Conservation (phyloP, 2,797 vertebrate species). For the Coendou prehensilis region DNA sequence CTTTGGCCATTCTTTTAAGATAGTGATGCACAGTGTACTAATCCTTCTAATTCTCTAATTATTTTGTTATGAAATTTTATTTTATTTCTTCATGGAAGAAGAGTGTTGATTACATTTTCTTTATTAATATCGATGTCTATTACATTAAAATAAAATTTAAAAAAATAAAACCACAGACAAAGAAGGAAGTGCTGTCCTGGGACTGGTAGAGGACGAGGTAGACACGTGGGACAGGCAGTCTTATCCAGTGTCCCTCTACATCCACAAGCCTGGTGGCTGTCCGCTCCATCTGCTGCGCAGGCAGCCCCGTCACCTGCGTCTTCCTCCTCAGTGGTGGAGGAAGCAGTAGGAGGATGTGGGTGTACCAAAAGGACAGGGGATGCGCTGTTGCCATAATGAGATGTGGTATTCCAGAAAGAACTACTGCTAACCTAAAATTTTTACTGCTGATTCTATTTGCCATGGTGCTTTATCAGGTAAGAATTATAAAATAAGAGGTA, state of each 20-base stretch:
- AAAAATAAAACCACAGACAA: not conserved
- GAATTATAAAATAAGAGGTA: not conserved
- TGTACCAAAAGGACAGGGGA: rapidly evolving
- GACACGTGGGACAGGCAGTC: not conserved
- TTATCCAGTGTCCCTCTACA: not conserved
- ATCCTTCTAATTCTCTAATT: not conserved
- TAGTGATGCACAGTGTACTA: not conserved
- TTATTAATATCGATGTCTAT: not conserved
- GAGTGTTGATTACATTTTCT: not conserved
- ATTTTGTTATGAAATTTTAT: not conserved
- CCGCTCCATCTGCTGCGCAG: not conserved
- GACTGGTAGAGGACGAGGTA: not conserved
- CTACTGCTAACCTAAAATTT: not conserved
- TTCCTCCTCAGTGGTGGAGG: not conserved
- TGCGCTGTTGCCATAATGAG: not conserved
- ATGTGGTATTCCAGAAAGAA: not conserved
- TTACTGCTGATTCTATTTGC: not conserved
- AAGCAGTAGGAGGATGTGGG: not conserved
- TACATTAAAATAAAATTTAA: not conserved
- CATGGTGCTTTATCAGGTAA: not conserved
- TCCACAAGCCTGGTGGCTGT: not conserved
- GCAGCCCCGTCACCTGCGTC: not conserved
- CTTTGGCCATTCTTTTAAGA: not conserved
- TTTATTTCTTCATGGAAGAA: not conserved
- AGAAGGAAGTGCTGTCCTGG: not conserved